Percentiles rank a stretch among this genome's conserved stretches.
These are phyloP conservation scores for Trachythela sp. DNA, from an alignment of 64 coral and sea anemone genomes.

Conservation along the genomic window DNA sequence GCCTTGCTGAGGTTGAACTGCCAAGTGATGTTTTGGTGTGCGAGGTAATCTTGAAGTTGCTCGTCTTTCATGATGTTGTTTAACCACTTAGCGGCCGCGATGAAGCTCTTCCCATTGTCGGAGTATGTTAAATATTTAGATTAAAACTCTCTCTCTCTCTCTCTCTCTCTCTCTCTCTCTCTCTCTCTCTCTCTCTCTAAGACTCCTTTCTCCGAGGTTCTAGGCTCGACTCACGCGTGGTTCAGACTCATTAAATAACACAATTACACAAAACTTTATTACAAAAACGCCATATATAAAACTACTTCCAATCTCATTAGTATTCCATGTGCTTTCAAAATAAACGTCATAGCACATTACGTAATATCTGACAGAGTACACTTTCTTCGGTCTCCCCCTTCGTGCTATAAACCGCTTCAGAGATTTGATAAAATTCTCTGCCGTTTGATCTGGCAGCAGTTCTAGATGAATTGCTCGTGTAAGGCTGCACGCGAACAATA, in stretches of 20 bases:
- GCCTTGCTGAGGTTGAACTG: background rate
- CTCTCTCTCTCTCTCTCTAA: no score
- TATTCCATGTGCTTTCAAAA: no score
- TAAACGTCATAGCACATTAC: no score
- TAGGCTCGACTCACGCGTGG: no score
- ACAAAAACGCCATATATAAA: no score
- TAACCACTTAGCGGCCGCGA: conserved; percentile 26
- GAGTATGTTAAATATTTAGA: no score
- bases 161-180: no score
- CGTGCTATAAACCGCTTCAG: conserved; percentile 39
- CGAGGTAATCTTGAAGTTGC: background rate
- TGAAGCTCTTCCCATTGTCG: conserved; percentile 6
- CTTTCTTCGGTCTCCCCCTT: background rate
- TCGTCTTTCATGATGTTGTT: conserved; percentile 1
- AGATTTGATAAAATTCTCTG: conserved; percentile 9
- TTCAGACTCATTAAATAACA: no score
- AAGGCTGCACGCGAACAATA: background rate
- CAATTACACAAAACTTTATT: no score
- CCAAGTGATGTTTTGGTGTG: background rate
- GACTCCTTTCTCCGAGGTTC: no score
- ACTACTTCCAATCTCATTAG: no score
- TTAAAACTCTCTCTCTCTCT: no score
- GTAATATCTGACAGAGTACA: conserved; percentile 28
- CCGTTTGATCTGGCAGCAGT: background rate
- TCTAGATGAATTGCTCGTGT: background rate